These are phyloP conservation scores for Glaucomys volans DNA, from an alignment of 2,113 vertebrate species.

Conservation along the genomic window DNA sequence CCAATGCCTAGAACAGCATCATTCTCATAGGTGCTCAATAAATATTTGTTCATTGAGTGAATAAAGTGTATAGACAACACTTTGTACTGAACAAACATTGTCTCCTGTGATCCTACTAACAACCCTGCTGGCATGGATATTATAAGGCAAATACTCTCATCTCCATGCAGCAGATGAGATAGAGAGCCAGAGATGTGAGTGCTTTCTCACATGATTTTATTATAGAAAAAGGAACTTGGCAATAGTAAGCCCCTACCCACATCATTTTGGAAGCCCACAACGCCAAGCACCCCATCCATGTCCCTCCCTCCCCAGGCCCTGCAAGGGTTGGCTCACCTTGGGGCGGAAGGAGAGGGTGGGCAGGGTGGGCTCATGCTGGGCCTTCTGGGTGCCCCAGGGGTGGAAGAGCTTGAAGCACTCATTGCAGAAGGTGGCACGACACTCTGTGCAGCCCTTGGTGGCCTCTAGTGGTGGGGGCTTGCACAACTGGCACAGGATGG, in stretches of 20 bases:
- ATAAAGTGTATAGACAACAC: not conserved
- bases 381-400: constrained; percentile 97
- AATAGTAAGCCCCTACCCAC: not conserved
- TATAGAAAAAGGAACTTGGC: not conserved
- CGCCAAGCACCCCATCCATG: not conserved
- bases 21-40: not conserved
- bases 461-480: constrained; percentile 95
- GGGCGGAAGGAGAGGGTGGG: constrained; percentile 97
- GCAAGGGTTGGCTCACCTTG: constrained; percentile 89
- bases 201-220: not conserved
- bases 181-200: not conserved
- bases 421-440: constrained; percentile 97
- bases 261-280: not conserved
- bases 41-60: constrained; percentile 56
- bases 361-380: constrained; percentile 96
- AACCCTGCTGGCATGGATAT: not conserved
- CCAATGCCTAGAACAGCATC: not conserved
- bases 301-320: not conserved
- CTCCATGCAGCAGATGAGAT: not conserved
- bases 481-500: constrained; percentile 97
- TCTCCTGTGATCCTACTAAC: not conserved
- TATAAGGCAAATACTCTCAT: not conserved
- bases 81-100: not conserved
- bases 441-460: constrained; percentile 97
- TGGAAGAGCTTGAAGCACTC: constrained; percentile 99